These are phyloP conservation scores for Alethe castanea DNA, from an alignment of 2,113 vertebrate species.

Conservation along the genomic window DNA sequence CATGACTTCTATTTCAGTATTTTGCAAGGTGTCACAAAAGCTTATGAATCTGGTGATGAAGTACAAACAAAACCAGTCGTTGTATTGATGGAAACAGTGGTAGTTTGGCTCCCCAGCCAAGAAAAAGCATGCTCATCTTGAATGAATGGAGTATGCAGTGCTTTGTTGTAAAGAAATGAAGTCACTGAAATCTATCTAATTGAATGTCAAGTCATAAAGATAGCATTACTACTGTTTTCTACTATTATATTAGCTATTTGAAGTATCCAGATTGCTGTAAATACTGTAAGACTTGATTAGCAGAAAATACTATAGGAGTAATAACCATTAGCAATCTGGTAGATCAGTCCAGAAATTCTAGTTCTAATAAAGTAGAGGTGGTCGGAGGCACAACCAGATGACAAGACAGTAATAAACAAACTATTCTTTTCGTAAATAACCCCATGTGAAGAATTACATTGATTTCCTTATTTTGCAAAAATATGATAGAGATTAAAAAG, in stretches of 20 bases:
- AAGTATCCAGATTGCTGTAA: not conserved
- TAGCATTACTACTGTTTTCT: not conserved
- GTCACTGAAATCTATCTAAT: not conserved
- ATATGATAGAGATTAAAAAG: not conserved
- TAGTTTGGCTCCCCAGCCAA: not conserved
- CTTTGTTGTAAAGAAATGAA: not conserved
- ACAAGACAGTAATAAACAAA: not conserved
- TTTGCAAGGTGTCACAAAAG: not conserved
- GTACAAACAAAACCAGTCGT: not conserved
- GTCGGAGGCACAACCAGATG: not conserved
- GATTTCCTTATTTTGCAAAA: not conserved
- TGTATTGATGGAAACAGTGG: not conserved
- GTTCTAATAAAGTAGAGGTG: not conserved
- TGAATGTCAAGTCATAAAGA: not conserved
- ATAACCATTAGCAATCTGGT: not conserved
- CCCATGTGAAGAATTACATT: fast-evolving
- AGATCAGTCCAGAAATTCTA: not conserved
- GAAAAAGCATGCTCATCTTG: not conserved
- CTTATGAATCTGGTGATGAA: not conserved
- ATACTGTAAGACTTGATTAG: not conserved
- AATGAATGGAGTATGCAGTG: not conserved
- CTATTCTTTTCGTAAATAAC: not conserved
- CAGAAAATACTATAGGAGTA: not conserved
- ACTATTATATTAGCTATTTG: not conserved
- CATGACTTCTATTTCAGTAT: not conserved